Conservation (phyloP, 2,888 invertebrate genomes). For the Hypomecis punctinalis region DNA sequence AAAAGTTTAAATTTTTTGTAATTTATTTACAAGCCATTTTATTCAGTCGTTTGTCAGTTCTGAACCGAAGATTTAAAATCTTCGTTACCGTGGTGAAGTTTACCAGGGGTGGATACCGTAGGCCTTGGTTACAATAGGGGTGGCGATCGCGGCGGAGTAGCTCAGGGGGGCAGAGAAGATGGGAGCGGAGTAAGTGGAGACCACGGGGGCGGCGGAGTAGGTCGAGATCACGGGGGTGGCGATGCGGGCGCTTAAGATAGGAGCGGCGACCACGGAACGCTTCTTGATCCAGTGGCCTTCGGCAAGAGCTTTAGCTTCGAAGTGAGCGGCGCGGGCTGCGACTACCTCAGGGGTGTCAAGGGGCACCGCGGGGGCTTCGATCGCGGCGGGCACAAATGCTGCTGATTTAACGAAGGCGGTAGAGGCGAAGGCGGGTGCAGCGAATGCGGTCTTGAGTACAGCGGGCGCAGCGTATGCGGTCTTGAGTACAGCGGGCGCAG, state of each 20-base stretch:
- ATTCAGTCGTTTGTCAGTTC: constrained; percentile 60
- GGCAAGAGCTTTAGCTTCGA: constrained; percentile 69
- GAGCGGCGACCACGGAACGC: constrained; percentile 65
- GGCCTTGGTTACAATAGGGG: constrained; percentile 64
- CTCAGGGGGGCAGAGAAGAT: constrained; percentile 62
- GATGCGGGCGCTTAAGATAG: constrained; percentile 32
- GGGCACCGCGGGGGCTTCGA: constrained; percentile 60
- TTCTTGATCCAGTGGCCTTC: constrained; percentile 72
- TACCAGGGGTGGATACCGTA: constrained; percentile 73
- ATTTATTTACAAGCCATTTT: constrained; percentile 62
- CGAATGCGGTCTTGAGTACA: constrained; percentile 38
- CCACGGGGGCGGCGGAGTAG: constrained; percentile 56
- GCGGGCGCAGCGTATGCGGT: constrained; percentile 39
- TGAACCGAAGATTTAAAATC: constrained; percentile 61
- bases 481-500: constrained; percentile 1
- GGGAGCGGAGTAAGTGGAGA: constrained; percentile 61
- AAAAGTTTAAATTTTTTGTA: constrained; percentile 20
- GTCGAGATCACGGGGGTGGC: constrained; percentile 60
- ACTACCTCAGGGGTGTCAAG: constrained; percentile 73
- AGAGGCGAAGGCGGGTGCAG: constrained; percentile 47
- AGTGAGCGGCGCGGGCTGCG: constrained; percentile 73
- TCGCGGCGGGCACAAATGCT: constrained; percentile 45
- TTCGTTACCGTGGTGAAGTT: constrained; percentile 63
- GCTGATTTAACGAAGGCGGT: constrained; percentile 50
- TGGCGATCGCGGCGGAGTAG: constrained; percentile 53